Percentiles rank a stretch among this genome's conserved stretches.
Conservation (phyloP, 2,113 vertebrate genomes). For the Sylvia atricapilla region DNA sequence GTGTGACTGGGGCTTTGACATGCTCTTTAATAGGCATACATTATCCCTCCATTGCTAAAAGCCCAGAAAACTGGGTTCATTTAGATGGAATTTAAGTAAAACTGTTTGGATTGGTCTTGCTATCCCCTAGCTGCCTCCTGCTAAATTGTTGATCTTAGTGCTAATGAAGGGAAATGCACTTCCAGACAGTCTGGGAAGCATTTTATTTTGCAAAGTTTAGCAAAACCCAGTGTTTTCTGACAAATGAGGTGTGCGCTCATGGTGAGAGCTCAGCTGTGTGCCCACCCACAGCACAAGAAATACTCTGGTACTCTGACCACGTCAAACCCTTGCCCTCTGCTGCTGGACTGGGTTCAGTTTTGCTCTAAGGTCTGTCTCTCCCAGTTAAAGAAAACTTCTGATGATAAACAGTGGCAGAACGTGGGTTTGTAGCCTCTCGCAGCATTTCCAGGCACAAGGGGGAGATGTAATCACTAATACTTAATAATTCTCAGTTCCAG, state of each 20-base stretch:
- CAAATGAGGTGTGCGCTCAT: neutral
- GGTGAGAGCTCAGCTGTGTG: neutral
- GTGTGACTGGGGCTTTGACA: slow-evolving; percentile 59
- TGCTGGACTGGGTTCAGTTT: neutral
- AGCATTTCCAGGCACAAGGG: neutral
- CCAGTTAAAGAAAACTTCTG: neutral
- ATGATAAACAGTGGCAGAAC: neutral
- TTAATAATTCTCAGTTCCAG: neutral
- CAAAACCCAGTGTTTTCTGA: neutral
- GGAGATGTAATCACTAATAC: slow-evolving; percentile 12
- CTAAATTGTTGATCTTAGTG: slow-evolving; percentile 48
- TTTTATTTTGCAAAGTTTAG: slow-evolving; percentile 22
- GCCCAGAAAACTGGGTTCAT: slow-evolving; percentile 44
- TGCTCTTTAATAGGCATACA: slow-evolving; percentile 57
- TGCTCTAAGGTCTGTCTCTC: neutral
- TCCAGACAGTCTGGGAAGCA: neutral
- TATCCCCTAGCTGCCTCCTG: slow-evolving; percentile 32
- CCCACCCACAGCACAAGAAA: neutral
- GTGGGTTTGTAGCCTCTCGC: neutral
- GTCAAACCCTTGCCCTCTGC: neutral
- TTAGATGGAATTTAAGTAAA: slow-evolving; percentile 59
- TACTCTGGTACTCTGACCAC: neutral
- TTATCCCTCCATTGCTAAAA: slow-evolving; percentile 41
- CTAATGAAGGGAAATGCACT: slow-evolving; percentile 47
- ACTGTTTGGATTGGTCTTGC: slow-evolving; percentile 56